A percentile compares a stretch with the other conserved stretches of the same genome.
Evolutionary conservation across 2,797 vertebrate species (phyloP).

Genomic region (Takifugu rubripes): DNA sequence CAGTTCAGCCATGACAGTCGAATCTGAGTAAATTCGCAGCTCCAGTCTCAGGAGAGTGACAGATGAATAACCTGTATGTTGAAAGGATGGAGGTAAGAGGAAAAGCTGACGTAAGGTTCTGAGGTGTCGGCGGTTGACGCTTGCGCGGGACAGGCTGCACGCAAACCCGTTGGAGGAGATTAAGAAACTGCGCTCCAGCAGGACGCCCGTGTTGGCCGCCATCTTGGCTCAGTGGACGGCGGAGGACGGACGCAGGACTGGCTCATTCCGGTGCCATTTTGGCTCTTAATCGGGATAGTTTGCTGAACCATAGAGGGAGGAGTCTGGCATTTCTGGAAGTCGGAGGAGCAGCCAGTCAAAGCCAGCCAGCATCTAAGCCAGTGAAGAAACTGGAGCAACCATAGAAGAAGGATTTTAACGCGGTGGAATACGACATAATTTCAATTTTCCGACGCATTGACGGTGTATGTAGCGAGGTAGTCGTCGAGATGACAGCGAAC

Average conservation of each 20-base stretch:
- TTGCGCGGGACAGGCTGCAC: constrained; percentile 57
- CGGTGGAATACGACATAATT: constrained; percentile 27
- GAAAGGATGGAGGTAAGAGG: constrained; percentile 37
- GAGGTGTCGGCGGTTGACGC: constrained; percentile 53
- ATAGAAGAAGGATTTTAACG: constrained; percentile 34
- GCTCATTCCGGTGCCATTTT: constrained; percentile 29
- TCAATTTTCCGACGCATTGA: constrained; percentile 15
- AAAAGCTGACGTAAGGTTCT: constrained; percentile 72
- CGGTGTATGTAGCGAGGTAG: constrained; percentile 15
- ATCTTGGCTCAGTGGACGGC: constrained; percentile 69
- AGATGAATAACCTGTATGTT: constrained; percentile 20
- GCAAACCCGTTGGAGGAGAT: constrained; percentile 51
- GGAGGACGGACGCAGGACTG: neutral
- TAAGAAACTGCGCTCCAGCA: constrained; percentile 70
- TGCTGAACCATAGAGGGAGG: constrained; percentile 72
- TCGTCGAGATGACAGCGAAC: constrained; percentile 42
- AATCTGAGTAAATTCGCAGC: neutral
- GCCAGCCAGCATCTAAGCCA: constrained; percentile 67
- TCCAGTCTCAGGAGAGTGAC: constrained; percentile 1
- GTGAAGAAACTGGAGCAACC: constrained; percentile 56
- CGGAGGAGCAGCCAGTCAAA: constrained; percentile 64
- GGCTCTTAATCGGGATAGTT: constrained; percentile 60
- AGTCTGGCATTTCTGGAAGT: constrained; percentile 75
- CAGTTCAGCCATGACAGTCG: neutral
- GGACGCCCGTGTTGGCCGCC: constrained; percentile 35